Percentiles rank a stretch among this genome's conserved stretches.
Evolutionary conservation across 2,888 invertebrate genomes (phyloP).

Genomic region (Sarcophaga subvicina): DNA sequence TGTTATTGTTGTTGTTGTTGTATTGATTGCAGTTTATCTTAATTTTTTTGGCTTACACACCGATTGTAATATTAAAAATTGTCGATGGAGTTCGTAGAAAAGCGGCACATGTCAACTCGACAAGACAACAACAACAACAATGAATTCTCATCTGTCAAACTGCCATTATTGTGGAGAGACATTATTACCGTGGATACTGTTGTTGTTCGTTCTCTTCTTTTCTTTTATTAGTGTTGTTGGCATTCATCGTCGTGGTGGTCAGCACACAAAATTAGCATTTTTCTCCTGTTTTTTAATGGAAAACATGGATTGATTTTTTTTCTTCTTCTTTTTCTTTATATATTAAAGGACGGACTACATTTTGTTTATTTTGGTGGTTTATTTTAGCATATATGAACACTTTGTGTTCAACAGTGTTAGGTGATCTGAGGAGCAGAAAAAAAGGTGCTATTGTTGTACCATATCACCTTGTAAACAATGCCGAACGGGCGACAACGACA

Average conservation of each 20-base stretch:
- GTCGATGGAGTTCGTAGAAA: conserved; percentile 56
- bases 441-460: conserved; percentile 52
- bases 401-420: conserved; percentile 56
- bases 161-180: conserved; percentile 62
- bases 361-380: conserved; percentile 31
- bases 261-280: conserved; percentile 80
- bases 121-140: conserved; percentile 35
- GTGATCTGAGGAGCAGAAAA: conserved; percentile 38
- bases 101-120: conserved; percentile 58
- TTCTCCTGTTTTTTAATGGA: conserved; percentile 67
- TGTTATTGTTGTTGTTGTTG: not conserved
- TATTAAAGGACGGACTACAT: conserved; percentile 20
- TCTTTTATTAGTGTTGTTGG: conserved; percentile 14
- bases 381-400: conserved; percentile 39
- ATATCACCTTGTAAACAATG: conserved; percentile 66
- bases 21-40: conserved; percentile 33
- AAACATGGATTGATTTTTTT: conserved; percentile 39
- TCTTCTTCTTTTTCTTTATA: conserved; percentile 45
- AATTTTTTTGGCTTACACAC: conserved; percentile 40
- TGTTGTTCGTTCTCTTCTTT: conserved; percentile 1
- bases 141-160: conserved; percentile 64
- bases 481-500: conserved; percentile 76
- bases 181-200: conserved; percentile 72
- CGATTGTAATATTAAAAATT: conserved; percentile 23
- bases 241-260: conserved; percentile 78